Base-by-base conservation (phyloP, 2,888 invertebrate genomes). In the Agrotis exclamationis region DNA sequence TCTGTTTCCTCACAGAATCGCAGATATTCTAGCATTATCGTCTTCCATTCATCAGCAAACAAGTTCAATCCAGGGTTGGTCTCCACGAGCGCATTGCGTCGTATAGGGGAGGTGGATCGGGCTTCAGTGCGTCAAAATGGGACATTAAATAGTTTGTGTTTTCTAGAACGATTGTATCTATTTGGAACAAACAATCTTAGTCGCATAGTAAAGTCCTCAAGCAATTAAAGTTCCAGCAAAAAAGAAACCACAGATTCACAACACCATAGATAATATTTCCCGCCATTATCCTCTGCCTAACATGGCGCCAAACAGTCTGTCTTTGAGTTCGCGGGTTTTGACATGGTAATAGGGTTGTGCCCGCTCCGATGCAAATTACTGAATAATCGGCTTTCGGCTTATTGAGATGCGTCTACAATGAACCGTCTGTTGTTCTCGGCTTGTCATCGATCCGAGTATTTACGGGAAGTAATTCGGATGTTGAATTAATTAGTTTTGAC, bases 351-450 rank as follows among this genome's bases (percentile, higher is more conserved):
- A 89, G 86, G 87, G 86, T 85, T 86, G 89, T 84, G 88, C 88
- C 85, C 87, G 88, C 85, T 80, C 85, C 79, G 91, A 94, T 94
- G 94, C 93, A 94, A 93, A 94, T 94, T 88, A 87, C 89, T 89
- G 94, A 91, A 93, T 93, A 93, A 94, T 93, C 92, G 86, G 88
- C 91, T 92, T 92, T 93, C 91, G 85, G 89, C 91, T 91, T 92
- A 92, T 93, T 93, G 91, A 91, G 91, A 92, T 92, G 90, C 91
- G 87, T 87, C 85, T 86, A 91, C 91, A 92, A 91, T 91, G 90
- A 90, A 79, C 82, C 85, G 85, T 85, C 90, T 84, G 89, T 89
- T 89, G 90, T 89, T 88, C 74, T 58, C 66, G 66, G 56, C 63
- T 67, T 79, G 70, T 73, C 79, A 89, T 89, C 85, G 89, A 91